A percentile compares a stretch with the other conserved stretches of the same genome.
Evolutionary conservation across 2,797 vertebrate genomes (phyloP).

Genomic region (Acestrorhynchus altus): DNA sequence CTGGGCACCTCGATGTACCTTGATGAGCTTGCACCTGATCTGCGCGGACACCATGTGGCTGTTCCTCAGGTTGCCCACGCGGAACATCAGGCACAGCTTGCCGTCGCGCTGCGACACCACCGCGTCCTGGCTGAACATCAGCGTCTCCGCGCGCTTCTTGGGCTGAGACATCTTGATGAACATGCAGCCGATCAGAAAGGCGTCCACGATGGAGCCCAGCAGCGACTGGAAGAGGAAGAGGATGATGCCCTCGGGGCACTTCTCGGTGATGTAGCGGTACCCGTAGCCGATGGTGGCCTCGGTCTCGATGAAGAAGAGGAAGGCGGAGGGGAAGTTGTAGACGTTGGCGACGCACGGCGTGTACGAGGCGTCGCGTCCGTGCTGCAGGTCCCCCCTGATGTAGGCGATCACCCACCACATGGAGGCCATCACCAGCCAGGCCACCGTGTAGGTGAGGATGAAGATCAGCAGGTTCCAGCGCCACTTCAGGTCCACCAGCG

Average conservation of each 20-base stretch:
- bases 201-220: conserved; percentile 90
- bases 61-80: conserved; percentile 91
- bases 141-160: conserved; percentile 91
- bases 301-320: conserved; percentile 92
- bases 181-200: conserved; percentile 93
- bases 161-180: conserved; percentile 96
- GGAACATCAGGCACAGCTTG: conserved; percentile 92
- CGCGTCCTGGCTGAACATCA: conserved; percentile 89
- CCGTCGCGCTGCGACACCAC: conserved; percentile 91
- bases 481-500: conserved; percentile 92
- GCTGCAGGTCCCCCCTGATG: conserved; percentile 85
- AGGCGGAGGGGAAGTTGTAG: conserved; percentile 94
- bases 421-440: conserved; percentile 91
- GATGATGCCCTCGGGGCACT: conserved; percentile 90
- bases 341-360: conserved; percentile 90
- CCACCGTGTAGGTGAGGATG: conserved; percentile 89
- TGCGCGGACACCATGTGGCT: conserved; percentile 96
- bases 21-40: conserved; percentile 93
- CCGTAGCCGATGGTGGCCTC: conserved; percentile 93
- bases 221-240: conserved; percentile 92
- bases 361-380: conserved; percentile 79
- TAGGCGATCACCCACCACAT: conserved; percentile 96
- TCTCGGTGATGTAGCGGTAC: conserved; percentile 90
- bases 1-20: conserved; percentile 70
- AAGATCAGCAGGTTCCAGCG: conserved; percentile 93